Conservation (phyloP, 2,888 invertebrate species). For the Clivina fossor region DNA sequence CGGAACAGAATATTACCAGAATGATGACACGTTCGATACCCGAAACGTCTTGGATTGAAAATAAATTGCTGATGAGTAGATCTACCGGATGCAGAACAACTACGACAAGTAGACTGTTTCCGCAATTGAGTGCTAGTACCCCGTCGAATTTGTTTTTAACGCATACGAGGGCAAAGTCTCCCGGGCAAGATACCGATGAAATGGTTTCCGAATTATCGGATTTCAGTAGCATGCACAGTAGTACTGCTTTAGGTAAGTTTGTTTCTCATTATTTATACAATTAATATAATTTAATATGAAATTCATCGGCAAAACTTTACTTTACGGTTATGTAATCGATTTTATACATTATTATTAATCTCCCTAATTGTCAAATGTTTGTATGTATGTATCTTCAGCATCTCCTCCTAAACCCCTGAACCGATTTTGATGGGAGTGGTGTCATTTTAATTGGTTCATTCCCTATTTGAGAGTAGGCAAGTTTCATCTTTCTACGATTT, state of each 20-base stretch:
- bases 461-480: too few species aligned
- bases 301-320: too few species aligned
- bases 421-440: too few species aligned
- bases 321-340: too few species aligned
- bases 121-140: conserved; percentile 56
- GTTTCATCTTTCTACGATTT: too few species aligned
- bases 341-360: too few species aligned
- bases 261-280: neutral
- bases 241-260: conserved; percentile 52
- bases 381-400: too few species aligned
- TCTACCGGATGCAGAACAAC: conserved; percentile 59
- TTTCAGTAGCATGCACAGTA: conserved; percentile 57
- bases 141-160: conserved; percentile 30
- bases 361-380: too few species aligned
- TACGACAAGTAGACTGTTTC: conserved; percentile 63
- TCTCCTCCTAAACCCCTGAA: too few species aligned
- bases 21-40: conserved; percentile 71
- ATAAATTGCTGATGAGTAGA: conserved; percentile 62
- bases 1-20: conserved; percentile 50
- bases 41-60: conserved; percentile 68
- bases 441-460: too few species aligned
- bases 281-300: neutral
- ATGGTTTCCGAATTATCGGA: conserved; percentile 53
- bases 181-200: conserved; percentile 41
- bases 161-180: conserved; percentile 20